Evolutionary conservation across 2,797 vertebrate genomes (phyloP).

Genomic region (Sylvia borin): DNA sequence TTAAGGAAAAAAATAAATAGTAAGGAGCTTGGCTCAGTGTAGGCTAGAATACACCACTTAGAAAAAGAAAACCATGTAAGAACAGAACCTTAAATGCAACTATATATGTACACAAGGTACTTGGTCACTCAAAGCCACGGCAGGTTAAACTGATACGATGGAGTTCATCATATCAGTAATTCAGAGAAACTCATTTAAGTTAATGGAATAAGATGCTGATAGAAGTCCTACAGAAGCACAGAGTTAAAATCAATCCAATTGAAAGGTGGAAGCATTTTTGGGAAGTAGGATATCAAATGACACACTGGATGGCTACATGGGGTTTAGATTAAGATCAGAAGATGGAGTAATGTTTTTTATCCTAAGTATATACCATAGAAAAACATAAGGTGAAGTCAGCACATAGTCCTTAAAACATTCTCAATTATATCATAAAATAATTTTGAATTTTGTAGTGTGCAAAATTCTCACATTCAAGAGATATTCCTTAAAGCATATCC

Average conservation of each 20-base stretch:
- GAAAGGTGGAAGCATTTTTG: not conserved
- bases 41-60: not conserved
- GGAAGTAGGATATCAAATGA: not conserved
- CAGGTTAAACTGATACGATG: not conserved
- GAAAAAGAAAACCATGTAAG: not conserved
- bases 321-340: not conserved
- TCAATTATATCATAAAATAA: not conserved
- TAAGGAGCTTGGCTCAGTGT: not conserved
- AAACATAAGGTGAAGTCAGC: not conserved
- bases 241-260: not conserved
- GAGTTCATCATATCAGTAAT: not conserved
- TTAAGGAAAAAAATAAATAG: not conserved
- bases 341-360: not conserved
- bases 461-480: not conserved
- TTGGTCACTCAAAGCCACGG: not conserved
- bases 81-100: not conserved
- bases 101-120: not conserved
- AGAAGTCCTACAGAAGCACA: not conserved
- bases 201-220: conserved; percentile 11
- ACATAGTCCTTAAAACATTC: not conserved
- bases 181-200: not conserved
- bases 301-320: not conserved
- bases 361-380: not conserved
- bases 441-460: not conserved
- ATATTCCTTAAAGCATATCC: not conserved